phyloP scores from a whole-genome alignment of 2,113 vertebrate species.

The Oryzias melastigma region DNA sequence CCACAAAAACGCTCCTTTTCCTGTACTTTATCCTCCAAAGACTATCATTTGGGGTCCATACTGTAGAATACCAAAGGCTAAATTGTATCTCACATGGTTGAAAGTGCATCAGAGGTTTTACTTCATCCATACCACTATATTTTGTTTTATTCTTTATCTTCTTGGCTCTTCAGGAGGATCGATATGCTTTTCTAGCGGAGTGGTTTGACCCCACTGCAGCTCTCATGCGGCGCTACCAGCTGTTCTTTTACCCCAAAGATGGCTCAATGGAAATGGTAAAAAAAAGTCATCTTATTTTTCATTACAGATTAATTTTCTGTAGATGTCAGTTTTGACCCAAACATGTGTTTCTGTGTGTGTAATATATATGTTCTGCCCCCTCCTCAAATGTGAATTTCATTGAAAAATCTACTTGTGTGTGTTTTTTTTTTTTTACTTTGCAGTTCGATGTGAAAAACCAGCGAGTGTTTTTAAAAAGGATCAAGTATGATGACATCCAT shows the following conservation, averaged over 20 bases:
- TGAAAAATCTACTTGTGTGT: neutral
- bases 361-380: too few relatives aligned
- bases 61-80: too few relatives aligned
- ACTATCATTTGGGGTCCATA: too few relatives aligned
- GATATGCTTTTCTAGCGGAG: slow-evolving; percentile 88
- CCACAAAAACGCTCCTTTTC: too few relatives aligned
- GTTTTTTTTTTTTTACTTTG: slow-evolving; percentile 23
- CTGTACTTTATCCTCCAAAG: too few relatives aligned
- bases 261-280: slow-evolving; percentile 93
- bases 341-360: too few relatives aligned
- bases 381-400: neutral
- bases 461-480: slow-evolving; percentile 85
- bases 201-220: slow-evolving; percentile 91
- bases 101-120: neutral
- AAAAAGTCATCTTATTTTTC: neutral
- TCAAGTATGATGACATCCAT: slow-evolving; percentile 82
- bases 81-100: neutral
- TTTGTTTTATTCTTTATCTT: neutral
- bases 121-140: neutral
- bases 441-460: slow-evolving; percentile 95
- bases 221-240: slow-evolving; percentile 88
- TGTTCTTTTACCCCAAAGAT: slow-evolving; percentile 90
- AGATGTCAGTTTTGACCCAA: too few relatives aligned
- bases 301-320: too few relatives aligned
- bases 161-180: slow-evolving; percentile 77